Evolutionary conservation across 2,888 invertebrate genomes (phyloP).

Genomic region (Euzetes globulus): DNA sequence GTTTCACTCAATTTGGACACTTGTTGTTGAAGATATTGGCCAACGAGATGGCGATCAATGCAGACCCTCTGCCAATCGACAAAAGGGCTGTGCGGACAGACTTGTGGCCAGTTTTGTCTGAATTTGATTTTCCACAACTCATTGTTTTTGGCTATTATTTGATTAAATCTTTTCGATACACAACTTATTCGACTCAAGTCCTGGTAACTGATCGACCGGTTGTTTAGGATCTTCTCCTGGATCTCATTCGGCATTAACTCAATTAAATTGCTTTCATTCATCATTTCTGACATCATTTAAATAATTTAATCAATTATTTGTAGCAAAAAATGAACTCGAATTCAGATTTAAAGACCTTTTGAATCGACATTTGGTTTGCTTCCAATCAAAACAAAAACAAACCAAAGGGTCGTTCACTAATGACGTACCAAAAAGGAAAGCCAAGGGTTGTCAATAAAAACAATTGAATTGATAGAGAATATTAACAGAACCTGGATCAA

Average conservation of each 20-base stretch:
- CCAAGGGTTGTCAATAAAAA: too few relatives aligned
- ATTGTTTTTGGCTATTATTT: not conserved
- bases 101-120: not conserved
- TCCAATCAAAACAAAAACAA: not conserved
- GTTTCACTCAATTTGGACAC: slow-evolving; percentile 32
- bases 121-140: slow-evolving; percentile 10
- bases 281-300: not conserved
- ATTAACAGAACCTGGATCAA: too few relatives aligned
- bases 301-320: not conserved
- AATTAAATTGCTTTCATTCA: not conserved
- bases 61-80: slow-evolving; percentile 33
- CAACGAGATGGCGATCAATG: slow-evolving; percentile 1
- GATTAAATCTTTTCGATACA: slow-evolving; percentile 21
- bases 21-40: not conserved
- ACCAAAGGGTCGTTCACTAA: not conserved
- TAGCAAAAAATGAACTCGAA: too few relatives aligned
- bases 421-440: not conserved
- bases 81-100: not conserved
- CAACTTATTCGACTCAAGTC: slow-evolving; percentile 36
- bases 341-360: not conserved
- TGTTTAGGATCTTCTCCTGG: slow-evolving; percentile 36
- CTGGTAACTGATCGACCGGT: slow-evolving; percentile 23
- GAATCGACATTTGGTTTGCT: not conserved
- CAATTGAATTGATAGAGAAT: too few relatives aligned
- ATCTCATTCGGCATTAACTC: slow-evolving; percentile 36